phyloP scores from a whole-genome alignment of 2,888 invertebrate genomes.

The Kuschelorhynchus macadamiae region DNA sequence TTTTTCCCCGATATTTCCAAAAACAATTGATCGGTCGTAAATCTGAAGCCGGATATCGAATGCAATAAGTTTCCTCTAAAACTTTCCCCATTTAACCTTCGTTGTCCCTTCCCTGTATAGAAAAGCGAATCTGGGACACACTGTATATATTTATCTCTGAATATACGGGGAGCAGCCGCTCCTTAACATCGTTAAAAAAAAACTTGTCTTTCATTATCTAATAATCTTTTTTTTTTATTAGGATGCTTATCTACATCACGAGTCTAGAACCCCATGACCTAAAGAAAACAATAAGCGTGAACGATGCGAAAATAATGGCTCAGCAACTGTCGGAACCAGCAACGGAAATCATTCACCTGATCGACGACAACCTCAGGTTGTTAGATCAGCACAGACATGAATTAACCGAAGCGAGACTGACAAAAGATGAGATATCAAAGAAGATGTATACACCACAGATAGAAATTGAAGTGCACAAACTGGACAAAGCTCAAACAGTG shows the following conservation, averaged over 20 bases:
- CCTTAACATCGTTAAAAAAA: too few relatives aligned
- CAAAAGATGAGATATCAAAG: slow-evolving; percentile 56
- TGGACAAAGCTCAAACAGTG: slow-evolving; percentile 60
- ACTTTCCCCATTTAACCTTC: too few relatives aligned
- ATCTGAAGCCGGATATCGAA: too few relatives aligned
- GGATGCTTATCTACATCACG: slow-evolving; percentile 58
- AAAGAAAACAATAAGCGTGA: slow-evolving; percentile 60
- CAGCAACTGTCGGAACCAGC: slow-evolving; percentile 61
- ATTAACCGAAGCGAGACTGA: slow-evolving; percentile 49
- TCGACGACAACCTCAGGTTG: slow-evolving; percentile 60
- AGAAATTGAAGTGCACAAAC: slow-evolving; percentile 54
- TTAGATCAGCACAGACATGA: slow-evolving; percentile 56
- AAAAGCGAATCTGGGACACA: too few relatives aligned
- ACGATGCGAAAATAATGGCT: slow-evolving; percentile 61
- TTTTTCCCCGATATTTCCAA: too few relatives aligned
- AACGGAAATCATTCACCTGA: slow-evolving; percentile 61
- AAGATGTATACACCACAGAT: slow-evolving; percentile 60
- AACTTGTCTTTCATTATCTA: too few relatives aligned
- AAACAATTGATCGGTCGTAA: too few relatives aligned
- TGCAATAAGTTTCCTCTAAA: too few relatives aligned
- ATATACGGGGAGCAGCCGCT: too few relatives aligned
- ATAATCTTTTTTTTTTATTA: slow-evolving; percentile 37
- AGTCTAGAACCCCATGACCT: slow-evolving; percentile 60
- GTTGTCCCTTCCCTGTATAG: too few relatives aligned
- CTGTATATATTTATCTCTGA: too few relatives aligned